Evolutionary conservation across 2,113 vertebrate species (phyloP).

Genomic region (Suricata suricatta): DNA sequence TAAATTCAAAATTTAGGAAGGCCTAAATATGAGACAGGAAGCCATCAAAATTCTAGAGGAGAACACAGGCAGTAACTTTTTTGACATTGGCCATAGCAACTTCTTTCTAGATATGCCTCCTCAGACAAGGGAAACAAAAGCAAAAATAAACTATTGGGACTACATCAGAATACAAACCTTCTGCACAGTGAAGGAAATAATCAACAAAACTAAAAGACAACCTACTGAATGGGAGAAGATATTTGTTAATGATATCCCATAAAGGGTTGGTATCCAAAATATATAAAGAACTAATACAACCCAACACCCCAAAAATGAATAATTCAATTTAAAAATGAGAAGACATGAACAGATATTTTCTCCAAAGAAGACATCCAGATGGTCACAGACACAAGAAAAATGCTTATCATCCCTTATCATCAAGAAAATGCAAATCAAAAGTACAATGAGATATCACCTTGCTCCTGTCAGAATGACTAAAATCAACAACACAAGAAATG

Average conservation of each 20-base stretch:
- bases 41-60: not conserved
- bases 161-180: not conserved
- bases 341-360: not conserved
- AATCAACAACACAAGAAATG: not conserved
- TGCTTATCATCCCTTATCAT: not conserved
- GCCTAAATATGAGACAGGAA: not conserved
- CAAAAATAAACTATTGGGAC: not conserved
- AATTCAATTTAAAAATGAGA: not conserved
- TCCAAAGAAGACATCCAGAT: not conserved
- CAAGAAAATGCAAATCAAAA: not conserved
- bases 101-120: not conserved
- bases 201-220: not conserved
- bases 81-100: not conserved
- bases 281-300: not conserved
- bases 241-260: not conserved
- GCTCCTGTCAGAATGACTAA: not conserved
- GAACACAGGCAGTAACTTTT: not conserved
- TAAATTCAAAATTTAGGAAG: not conserved
- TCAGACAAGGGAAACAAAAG: not conserved
- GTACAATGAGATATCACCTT: not conserved
- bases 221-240: not conserved
- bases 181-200: not conserved
- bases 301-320: not conserved
- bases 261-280: not conserved
- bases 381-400: not conserved